Conservation (phyloP, 1,140 invertebrate species). For the Drosophila bocki region DNA sequence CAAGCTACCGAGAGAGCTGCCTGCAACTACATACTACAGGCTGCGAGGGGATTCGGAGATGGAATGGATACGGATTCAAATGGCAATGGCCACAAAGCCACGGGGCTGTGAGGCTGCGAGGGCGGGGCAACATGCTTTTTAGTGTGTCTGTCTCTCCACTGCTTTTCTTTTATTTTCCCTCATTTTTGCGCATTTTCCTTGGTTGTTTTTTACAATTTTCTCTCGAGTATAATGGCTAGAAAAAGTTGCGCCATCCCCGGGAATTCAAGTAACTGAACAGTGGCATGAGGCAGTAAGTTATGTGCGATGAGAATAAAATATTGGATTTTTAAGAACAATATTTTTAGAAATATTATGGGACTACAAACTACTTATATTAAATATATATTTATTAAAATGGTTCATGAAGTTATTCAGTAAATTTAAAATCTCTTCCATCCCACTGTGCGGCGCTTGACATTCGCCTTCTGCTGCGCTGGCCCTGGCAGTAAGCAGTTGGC, state of each 20-base stretch:
- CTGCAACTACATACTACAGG: constrained; percentile 62
- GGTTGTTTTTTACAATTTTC: constrained; percentile 72
- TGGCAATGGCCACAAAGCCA: constrained; percentile 31
- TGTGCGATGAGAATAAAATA: no score
- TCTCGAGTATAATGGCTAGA: constrained; percentile 69
- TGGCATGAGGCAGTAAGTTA: constrained; percentile 14
- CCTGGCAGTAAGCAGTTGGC: constrained; percentile 14
- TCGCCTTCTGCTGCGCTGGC: constrained; percentile 26
- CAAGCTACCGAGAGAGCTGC: constrained; percentile 56
- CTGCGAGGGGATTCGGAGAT: constrained; percentile 23
- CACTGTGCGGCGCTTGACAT: constrained; percentile 56
- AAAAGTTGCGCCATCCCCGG: constrained; percentile 61
- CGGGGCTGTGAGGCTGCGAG: not conserved
- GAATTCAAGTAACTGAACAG: constrained; percentile 43
- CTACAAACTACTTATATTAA: no score
- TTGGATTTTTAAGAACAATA: not conserved
- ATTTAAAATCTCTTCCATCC: not conserved
- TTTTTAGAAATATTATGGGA: not conserved
- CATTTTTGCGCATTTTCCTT: constrained; percentile 53
- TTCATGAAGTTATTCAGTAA: not conserved
- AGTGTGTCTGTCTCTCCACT: constrained; percentile 34
- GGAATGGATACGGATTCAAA: constrained; percentile 45
- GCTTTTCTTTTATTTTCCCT: constrained; percentile 65
- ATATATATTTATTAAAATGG: not conserved
- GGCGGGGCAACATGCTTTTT: constrained; percentile 52